These are phyloP conservation scores for Lycopodina hypogea DNA, from an alignment of 37 sponge, comb jelly and placozoan genomes.

Conservation along the genomic window DNA sequence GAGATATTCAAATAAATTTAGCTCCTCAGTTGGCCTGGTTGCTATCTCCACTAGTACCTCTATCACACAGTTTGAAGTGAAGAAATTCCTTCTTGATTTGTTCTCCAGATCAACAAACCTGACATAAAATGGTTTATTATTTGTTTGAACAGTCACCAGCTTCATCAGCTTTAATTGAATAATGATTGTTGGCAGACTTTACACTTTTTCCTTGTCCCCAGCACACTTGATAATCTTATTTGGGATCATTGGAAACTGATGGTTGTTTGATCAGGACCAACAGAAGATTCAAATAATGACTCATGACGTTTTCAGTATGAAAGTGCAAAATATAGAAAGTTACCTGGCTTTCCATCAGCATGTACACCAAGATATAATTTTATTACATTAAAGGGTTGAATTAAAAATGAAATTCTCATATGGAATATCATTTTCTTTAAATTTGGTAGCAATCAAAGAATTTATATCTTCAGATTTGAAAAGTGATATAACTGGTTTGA, in stretches of 20 bases:
- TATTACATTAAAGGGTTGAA: too few species aligned
- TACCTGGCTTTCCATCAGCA: too few species aligned
- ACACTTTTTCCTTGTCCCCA: conserved; percentile 10
- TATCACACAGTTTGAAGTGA: conserved; percentile 44
- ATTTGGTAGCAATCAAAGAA: too few species aligned
- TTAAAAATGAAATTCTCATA: too few species aligned
- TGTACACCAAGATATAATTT: too few species aligned
- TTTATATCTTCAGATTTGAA: too few species aligned
- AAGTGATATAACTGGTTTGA: too few species aligned
- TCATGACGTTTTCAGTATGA: background rate
- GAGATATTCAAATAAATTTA: conserved; percentile 43
- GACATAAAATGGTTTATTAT: conserved; percentile 48
- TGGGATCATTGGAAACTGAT: conserved; percentile 14
- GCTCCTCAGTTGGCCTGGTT: conserved; percentile 38
- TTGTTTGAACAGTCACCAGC: conserved; percentile 53
- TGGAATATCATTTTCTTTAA: too few species aligned
- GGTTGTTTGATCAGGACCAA: background rate
- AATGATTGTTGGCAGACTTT: conserved; percentile 13
- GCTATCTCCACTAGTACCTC: conserved; percentile 65
- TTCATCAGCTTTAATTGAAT: conserved; percentile 1
- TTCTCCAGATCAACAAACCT: conserved; percentile 49
- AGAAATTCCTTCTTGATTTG: conserved; percentile 56
- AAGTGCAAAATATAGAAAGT: conserved; percentile 1
- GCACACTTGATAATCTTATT: conserved; percentile 6
- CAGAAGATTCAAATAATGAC: background rate